Evolutionary conservation across 2,113 vertebrate genomes (phyloP), one percentile per base, ranked within the genome.

Genomic region (Pomatorhinus ruficollis): DNA sequence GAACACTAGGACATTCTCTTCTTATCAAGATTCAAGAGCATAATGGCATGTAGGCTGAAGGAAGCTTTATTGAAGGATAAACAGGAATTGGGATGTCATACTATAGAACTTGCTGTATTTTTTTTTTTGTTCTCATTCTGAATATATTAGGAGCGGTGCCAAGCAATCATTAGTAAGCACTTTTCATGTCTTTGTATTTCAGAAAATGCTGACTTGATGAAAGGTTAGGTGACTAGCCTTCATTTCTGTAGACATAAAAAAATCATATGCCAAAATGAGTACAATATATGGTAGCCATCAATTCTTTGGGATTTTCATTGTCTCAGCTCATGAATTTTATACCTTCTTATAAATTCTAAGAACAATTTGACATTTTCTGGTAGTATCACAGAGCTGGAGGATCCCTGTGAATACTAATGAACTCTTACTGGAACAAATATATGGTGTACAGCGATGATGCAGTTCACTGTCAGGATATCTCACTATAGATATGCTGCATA

Each of bases 281-380:
- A 60, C 59, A 83, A 95, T 90, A 80, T 88, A 94, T 40, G 71
- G 59, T 47, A 74, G 82, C 75, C 87, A 91, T 93, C 17, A 83
- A 93, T 96, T 96, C 84, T 83, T 57, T 50, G 33, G 66, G 71
- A 88, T 95, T 96, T 94, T 94, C 95, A 88, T 85, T 90, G 85
- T 94, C 35, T 94, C 91, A 95, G 70, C 63, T 90, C 91, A 96
- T 94, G 57, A 97, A 94, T 90, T 94, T 95, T 93, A 91, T 93
- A 77, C 9, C 74, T 76, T 77, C 87, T 86, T 95, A 94, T 96
- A 96, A 94, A 96, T 94, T 96, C 79, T 74, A 86, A 88, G 92
- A 89, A 85, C 82, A 96, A 93, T 96, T 91, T 95, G 91, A 96
- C 93, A 92, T 93, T 95, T 96, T 96, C 70, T 93, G 78, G 42